A percentile compares a stretch with the other conserved stretches of the same genome.
Evolutionary conservation across 2,888 invertebrate species (phyloP).

Genomic region (Morpho deidamia): DNA sequence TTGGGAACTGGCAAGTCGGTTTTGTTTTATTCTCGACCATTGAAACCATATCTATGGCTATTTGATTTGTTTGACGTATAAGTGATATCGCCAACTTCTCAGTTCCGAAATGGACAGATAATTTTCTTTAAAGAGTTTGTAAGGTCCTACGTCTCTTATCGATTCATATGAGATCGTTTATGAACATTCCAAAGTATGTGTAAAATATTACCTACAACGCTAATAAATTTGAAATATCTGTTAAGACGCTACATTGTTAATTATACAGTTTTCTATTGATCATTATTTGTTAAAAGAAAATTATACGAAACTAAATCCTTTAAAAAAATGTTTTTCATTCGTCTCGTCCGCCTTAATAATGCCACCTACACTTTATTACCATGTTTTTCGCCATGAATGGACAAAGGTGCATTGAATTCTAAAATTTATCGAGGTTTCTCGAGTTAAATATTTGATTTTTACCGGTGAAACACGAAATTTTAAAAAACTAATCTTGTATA

Average conservation of each 20-base stretch:
- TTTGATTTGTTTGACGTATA: slow-evolving; percentile 32
- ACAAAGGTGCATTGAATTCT: slow-evolving; percentile 20
- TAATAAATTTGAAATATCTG: slow-evolving; percentile 77
- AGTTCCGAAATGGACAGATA: slow-evolving; percentile 21
- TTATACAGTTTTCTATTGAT: slow-evolving; percentile 79
- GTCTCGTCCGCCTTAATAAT: slow-evolving; percentile 14
- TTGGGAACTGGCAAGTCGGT: slow-evolving; percentile 30
- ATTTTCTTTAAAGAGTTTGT: slow-evolving; percentile 22
- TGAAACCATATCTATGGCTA: slow-evolving; percentile 33
- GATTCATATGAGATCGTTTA: slow-evolving; percentile 72
- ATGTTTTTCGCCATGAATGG: slow-evolving; percentile 17
- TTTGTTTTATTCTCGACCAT: slow-evolving; percentile 54
- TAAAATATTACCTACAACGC: slow-evolving; percentile 76
- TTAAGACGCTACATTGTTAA: slow-evolving; percentile 78
- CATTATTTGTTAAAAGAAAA: slow-evolving; percentile 77
- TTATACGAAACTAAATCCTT: slow-evolving; percentile 79
- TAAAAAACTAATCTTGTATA: slow-evolving; percentile 7
- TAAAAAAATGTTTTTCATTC: slow-evolving; percentile 49
- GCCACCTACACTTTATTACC: slow-evolving; percentile 16
- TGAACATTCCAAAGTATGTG: slow-evolving; percentile 78
- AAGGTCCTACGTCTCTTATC: slow-evolving; percentile 35
- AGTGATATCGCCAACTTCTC: slow-evolving; percentile 24
- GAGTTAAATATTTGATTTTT: slow-evolving; percentile 13
- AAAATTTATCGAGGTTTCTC: slow-evolving; percentile 16
- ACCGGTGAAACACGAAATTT: slow-evolving; percentile 5